Conservation (phyloP, 2,797 vertebrate species). For the Psittacula derbiana region DNA sequence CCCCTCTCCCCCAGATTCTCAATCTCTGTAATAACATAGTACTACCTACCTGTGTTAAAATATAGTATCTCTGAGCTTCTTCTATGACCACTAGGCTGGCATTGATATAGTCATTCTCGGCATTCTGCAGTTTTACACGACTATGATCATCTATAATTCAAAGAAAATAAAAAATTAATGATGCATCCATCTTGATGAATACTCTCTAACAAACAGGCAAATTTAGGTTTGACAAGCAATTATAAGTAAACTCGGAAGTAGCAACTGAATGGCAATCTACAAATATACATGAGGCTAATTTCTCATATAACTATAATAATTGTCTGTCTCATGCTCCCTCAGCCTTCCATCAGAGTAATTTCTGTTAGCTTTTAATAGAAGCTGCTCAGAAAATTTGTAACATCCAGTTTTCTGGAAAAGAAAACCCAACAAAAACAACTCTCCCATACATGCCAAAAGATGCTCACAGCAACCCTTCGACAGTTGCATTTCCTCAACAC, state of each 20-base stretch:
- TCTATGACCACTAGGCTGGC: conserved; percentile 92
- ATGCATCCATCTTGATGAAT: background rate
- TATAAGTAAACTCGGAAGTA: background rate
- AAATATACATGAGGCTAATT: background rate
- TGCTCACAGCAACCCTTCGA: background rate
- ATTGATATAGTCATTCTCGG: conserved; percentile 97
- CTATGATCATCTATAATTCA: conserved; percentile 92
- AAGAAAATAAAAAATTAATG: conserved; percentile 9
- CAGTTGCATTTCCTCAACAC: background rate
- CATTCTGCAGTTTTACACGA: conserved; percentile 90
- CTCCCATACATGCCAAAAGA: background rate
- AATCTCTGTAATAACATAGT: background rate
- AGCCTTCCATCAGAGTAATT: background rate
- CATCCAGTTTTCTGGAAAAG: background rate
- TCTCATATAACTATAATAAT: background rate
- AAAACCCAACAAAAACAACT: background rate
- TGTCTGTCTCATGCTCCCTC: background rate
- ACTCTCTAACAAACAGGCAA: background rate
- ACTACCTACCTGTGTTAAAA: conserved; percentile 90
- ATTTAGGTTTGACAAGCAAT: background rate
- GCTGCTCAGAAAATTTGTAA: background rate
- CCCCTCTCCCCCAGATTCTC: background rate
- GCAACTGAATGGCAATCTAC: background rate
- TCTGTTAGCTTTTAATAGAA: background rate
- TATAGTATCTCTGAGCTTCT: conserved; percentile 92